Base-by-base conservation (phyloP, 2,113 vertebrate genomes). In the Vidua chalybeata region DNA sequence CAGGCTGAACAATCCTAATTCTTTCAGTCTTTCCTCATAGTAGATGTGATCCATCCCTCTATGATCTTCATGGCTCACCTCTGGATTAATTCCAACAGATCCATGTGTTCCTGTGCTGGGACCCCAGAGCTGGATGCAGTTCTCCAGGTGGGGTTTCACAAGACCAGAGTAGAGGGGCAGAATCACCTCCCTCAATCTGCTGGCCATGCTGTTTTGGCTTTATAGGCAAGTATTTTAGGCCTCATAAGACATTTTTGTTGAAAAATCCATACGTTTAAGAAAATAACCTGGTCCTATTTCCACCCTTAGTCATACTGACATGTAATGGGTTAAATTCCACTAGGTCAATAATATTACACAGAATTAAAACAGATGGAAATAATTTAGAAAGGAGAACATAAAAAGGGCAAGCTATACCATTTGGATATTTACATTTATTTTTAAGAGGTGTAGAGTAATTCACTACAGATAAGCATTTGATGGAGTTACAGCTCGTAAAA, bases 401-500 rank as follows among this genome's bases (percentile, higher is more conserved):
- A 35, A 84, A 84, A 37, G 17, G 20, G 22, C 23, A 89, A 69
- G 41, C 30, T 74, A 21, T 55, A 86, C 46, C 22, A n/a, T 92
- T 93, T 78, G 86, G 43, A 18, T 81, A 80, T 28, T 86, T 74
- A 80, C 68, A 79, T 88, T 78, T 91, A 10, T 93, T 93, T 87
- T 87, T 89, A 71, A 84, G 79, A 86, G n/a, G 11, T 74, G 6
- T 43, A 74, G 67, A 79, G 28, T 90, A 86, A 80, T 87, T 95
- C 48, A 89, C 66, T 81, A 30, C 18, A 72, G 41, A 13, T 62
- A 93, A 89, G 58, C 20, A 6, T 73, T 52, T 87, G 77, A 93
- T 89, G 67, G 74, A 94, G 82, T 84, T 85, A 79, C 3, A 23
- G 46, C 84, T 96, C 85, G 62, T 94, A 81, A 96, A 92, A 73